Evolutionary conservation across 2,888 invertebrate species (phyloP).

Genomic region (Agriopis aurantiaria): DNA sequence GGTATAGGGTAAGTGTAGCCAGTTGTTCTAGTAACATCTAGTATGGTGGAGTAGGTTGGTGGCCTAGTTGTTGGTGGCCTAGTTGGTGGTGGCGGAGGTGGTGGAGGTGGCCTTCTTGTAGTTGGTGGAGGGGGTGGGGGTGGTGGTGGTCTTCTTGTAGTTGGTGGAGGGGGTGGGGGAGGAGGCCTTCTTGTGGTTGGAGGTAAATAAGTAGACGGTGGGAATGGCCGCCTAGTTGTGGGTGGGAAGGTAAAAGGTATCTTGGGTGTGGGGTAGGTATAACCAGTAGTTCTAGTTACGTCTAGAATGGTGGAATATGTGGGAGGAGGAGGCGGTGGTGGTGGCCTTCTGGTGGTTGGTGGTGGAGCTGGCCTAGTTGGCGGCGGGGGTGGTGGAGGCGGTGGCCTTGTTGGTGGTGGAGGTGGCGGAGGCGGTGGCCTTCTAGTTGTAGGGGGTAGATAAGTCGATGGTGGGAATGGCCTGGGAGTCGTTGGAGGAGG

Average conservation of each 20-base stretch:
- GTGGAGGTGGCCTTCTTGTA: slow-evolving; percentile 49
- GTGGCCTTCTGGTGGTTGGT: slow-evolving; percentile 32
- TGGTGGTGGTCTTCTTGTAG: slow-evolving; percentile 42
- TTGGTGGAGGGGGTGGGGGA: slow-evolving; percentile 48
- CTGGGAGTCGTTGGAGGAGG: slow-evolving; percentile 43
- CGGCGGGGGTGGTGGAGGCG: slow-evolving; percentile 39
- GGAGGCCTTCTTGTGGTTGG: slow-evolving; percentile 44
- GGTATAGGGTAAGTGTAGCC: slow-evolving; percentile 64
- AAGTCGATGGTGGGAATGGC: slow-evolving; percentile 43
- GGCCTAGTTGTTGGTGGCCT: slow-evolving; percentile 43
- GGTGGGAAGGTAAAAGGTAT: slow-evolving; percentile 49
- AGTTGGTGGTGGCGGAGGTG: slow-evolving; percentile 47
- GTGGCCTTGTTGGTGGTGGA: slow-evolving; percentile 43
- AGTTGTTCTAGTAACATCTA: slow-evolving; percentile 54
- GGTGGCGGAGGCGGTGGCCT: slow-evolving; percentile 44
- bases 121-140: slow-evolving; percentile 42
- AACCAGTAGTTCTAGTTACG: slow-evolving; percentile 58
- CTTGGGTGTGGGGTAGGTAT: slow-evolving; percentile 59
- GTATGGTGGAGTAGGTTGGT: slow-evolving; percentile 44
- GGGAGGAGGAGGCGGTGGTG: slow-evolving; percentile 38
- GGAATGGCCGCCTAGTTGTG: slow-evolving; percentile 43
- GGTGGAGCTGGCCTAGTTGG: slow-evolving; percentile 43
- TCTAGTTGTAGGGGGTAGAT: slow-evolving; percentile 40
- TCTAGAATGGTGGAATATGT: slow-evolving; percentile 43
- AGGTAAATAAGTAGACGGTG: slow-evolving; percentile 47